Evolutionary conservation across 2,888 invertebrate species (phyloP).

Genomic region (Athripsodes cinereus): DNA sequence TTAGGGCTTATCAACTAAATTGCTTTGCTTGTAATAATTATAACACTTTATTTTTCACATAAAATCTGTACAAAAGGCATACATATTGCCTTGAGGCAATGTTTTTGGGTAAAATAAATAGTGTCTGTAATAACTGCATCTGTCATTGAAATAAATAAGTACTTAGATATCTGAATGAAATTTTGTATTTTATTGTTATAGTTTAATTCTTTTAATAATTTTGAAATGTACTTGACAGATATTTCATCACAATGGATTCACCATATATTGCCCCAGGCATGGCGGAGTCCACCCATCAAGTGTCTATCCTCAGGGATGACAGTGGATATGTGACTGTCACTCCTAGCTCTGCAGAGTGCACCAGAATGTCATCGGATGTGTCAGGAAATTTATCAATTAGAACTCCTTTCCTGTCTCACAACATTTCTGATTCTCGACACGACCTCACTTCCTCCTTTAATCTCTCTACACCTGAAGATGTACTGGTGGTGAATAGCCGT

Average conservation of each 20-base stretch:
- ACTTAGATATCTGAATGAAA: too few relatives aligned
- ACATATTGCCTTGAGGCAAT: too few relatives aligned
- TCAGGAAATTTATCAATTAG: slow-evolving; percentile 3
- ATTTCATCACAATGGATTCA: slow-evolving; percentile 19
- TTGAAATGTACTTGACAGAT: neutral
- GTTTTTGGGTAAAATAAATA: too few relatives aligned
- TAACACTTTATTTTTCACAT: too few relatives aligned
- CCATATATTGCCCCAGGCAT: slow-evolving; percentile 5
- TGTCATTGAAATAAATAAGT: too few relatives aligned
- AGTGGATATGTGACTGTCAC: slow-evolving; percentile 25
- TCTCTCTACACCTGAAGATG: slow-evolving; percentile 10
- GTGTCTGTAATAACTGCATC: too few relatives aligned
- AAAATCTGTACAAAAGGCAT: too few relatives aligned
- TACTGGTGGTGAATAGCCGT: neutral
- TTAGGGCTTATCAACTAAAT: too few relatives aligned
- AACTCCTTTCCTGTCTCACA: neutral
- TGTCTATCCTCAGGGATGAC: slow-evolving; percentile 17
- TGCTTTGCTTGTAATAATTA: too few relatives aligned
- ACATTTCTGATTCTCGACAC: neutral
- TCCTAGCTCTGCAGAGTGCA: slow-evolving; percentile 21
- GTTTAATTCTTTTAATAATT: too few relatives aligned
- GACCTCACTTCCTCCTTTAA: neutral
- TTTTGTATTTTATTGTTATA: too few relatives aligned
- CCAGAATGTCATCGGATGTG: slow-evolving; percentile 1
- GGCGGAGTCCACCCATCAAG: slow-evolving; percentile 3